Percentiles rank a stretch among this genome's conserved stretches.
phyloP scores from a whole-genome alignment of 2,113 vertebrate genomes.

The Syrmaticus mikado region DNA sequence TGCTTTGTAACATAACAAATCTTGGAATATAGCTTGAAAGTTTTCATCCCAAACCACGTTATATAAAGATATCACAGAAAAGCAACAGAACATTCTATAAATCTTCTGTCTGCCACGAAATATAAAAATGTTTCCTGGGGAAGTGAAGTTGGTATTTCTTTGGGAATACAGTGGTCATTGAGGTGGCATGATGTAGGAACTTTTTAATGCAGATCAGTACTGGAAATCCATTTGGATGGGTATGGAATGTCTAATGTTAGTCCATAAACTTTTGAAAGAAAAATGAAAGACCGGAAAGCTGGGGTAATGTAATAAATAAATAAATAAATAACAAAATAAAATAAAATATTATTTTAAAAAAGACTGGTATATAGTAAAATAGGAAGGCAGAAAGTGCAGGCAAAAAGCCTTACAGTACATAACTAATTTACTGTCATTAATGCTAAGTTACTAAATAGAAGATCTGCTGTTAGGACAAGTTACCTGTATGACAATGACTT shows the following conservation, averaged over 20 bases:
- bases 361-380: background rate
- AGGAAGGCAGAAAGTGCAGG: background rate
- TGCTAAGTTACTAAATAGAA: background rate
- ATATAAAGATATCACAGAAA: background rate
- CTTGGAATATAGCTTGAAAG: background rate
- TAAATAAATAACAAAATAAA: background rate
- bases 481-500: background rate
- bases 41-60: background rate
- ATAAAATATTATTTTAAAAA: background rate
- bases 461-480: background rate
- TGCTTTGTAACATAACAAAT: background rate
- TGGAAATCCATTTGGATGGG: conserved; percentile 47
- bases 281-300: background rate
- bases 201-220: conserved; percentile 61
- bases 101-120: conserved; percentile 8
- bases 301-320: background rate
- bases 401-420: fast-evolving
- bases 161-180: conserved; percentile 36
- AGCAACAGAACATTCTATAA: conserved; percentile 14
- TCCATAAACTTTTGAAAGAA: conserved; percentile 11
- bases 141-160: conserved; percentile 51
- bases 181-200: conserved; percentile 36
- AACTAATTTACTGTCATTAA: background rate
- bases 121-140: conserved; percentile 59
- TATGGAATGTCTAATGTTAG: conserved; percentile 31